phyloP scores from a whole-genome alignment of 2,888 invertebrate genomes.

The Petrolisthes cinctipes region DNA sequence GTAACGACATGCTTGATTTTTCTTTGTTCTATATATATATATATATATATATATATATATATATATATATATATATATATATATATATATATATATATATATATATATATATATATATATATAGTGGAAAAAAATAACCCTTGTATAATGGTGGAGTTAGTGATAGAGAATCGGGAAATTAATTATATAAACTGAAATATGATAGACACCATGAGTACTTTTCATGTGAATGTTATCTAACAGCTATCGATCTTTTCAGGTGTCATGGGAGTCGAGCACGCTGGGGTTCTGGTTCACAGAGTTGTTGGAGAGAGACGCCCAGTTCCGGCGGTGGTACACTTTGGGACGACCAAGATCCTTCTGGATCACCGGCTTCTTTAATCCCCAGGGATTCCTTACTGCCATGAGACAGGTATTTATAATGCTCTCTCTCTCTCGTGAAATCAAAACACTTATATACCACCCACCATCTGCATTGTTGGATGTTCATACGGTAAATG shows the following conservation, averaged over 20 bases:
- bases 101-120: background rate
- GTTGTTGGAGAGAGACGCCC: slow-evolving; percentile 81
- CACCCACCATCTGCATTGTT: background rate
- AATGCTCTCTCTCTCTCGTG: background rate
- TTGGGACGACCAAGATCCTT: slow-evolving; percentile 76
- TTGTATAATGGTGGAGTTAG: no score
- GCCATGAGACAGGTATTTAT: slow-evolving; percentile 91
- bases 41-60: background rate
- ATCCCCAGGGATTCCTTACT: slow-evolving; percentile 95
- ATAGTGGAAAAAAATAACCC: no score
- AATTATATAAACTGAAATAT: no score
- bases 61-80: slow-evolving; percentile 1
- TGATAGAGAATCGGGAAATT: no score
- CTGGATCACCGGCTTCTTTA: slow-evolving; percentile 99
- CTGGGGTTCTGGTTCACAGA: slow-evolving; percentile 99
- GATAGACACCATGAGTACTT: no score
- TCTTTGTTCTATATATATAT: background rate
- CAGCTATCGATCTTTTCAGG: slow-evolving; percentile 72
- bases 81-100: slow-evolving; percentile 1
- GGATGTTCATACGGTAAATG: background rate
- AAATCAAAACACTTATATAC: background rate
- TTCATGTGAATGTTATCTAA: no score
- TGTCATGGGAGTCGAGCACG: slow-evolving; percentile 97
- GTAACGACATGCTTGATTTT: no score
- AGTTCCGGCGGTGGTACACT: slow-evolving; percentile 71